phyloP scores from a whole-genome alignment of 2,888 invertebrate species.

The Caenorhabditis macrosperma region DNA sequence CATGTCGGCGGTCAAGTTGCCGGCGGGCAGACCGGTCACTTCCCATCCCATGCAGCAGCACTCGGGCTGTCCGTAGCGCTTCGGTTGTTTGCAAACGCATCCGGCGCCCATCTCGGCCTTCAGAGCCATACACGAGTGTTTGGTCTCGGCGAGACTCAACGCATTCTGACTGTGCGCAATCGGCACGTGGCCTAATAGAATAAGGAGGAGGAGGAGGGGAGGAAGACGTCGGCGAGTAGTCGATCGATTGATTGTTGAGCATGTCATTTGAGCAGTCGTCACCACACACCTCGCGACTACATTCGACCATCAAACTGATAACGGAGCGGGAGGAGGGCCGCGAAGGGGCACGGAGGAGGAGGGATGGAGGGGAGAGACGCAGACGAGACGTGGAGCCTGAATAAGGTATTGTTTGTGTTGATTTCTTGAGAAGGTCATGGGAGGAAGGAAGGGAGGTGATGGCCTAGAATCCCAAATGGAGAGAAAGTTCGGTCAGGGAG shows the following conservation, averaged over 20 bases:
- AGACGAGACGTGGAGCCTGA: constrained; percentile 1
- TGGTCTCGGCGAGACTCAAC: constrained; percentile 40
- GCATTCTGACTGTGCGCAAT: constrained; percentile 13
- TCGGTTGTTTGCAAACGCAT: constrained; percentile 45
- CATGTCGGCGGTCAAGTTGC: constrained; percentile 36
- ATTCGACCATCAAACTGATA: constrained; percentile 37
- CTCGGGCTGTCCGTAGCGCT: constrained; percentile 52
- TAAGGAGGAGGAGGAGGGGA: neutral
- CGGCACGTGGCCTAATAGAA: no score
- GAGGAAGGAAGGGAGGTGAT: no score
- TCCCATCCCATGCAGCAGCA: constrained; percentile 65
- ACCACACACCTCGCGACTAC: constrained; percentile 30
- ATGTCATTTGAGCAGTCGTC: constrained; percentile 45
- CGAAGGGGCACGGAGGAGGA: neutral
- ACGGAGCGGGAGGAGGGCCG: neutral
- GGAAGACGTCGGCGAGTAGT: constrained; percentile 4
- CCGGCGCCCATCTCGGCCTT: constrained; percentile 28
- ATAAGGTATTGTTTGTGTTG: constrained; percentile 31
- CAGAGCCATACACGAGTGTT: constrained; percentile 49
- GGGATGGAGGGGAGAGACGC: constrained; percentile 7
- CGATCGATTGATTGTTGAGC: constrained; percentile 43
- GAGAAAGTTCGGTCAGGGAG: no score
- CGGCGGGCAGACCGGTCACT: constrained; percentile 39
- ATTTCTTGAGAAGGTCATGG: neutral
- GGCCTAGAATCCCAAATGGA: no score